Conservation (phyloP, 2,797 vertebrate genomes). For the Notamacropus eugenii region DNA sequence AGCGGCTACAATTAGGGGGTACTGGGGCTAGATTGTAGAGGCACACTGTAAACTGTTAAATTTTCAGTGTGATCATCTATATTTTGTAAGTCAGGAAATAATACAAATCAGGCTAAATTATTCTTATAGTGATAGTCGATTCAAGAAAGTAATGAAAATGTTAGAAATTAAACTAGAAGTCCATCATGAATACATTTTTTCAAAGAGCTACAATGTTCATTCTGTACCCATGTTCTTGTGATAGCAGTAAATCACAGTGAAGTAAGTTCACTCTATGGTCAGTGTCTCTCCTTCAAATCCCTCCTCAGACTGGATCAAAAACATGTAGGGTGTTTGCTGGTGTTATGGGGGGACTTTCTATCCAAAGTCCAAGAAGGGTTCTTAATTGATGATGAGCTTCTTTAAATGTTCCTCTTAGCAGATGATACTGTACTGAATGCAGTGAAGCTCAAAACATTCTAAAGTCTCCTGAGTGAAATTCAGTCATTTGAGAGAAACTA, state of each 20-base stretch:
- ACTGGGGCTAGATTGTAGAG: neutral
- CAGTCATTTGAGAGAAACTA: neutral
- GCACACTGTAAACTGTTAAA: neutral
- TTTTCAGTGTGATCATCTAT: neutral
- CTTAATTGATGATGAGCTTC: neutral
- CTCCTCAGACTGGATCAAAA: neutral
- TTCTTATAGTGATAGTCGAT: neutral
- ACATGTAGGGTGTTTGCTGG: neutral
- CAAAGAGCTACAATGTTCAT: neutral
- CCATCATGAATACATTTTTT: neutral
- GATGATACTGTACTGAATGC: neutral
- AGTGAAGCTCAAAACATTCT: neutral
- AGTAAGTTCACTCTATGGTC: neutral
- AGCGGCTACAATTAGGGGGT: neutral
- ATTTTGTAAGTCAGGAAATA: neutral
- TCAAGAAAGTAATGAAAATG: neutral
- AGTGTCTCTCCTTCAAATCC: neutral
- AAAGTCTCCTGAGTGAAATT: neutral
- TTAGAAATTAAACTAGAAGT: neutral
- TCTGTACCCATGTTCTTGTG: neutral
- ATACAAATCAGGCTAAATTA: neutral
- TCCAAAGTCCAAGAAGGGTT: neutral
- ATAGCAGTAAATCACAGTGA: neutral
- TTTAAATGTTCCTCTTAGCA: neutral
- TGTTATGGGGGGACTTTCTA: neutral